These are phyloP conservation scores for Stomatorhinus ivindoensis DNA, from an alignment of 2,113 vertebrate genomes.

Conservation along the genomic window DNA sequence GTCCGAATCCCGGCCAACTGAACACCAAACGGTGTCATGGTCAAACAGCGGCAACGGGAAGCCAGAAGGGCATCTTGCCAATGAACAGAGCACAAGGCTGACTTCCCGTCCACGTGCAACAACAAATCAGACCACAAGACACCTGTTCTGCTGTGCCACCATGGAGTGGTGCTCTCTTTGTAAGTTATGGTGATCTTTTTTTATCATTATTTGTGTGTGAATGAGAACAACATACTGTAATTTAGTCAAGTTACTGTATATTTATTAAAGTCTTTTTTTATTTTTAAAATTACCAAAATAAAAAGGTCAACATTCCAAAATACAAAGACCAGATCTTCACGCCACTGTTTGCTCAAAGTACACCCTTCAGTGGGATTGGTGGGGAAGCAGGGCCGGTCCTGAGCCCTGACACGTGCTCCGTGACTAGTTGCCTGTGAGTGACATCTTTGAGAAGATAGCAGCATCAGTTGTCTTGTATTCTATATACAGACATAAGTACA, in stretches of 20 bases:
- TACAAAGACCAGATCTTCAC: slow-evolving; percentile 55
- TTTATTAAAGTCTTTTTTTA: slow-evolving; percentile 65
- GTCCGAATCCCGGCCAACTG: not conserved
- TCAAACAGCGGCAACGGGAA: not conserved
- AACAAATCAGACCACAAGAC: slow-evolving; percentile 3
- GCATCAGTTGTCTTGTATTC: slow-evolving; percentile 31
- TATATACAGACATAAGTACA: slow-evolving; percentile 34
- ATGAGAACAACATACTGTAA: slow-evolving; percentile 34
- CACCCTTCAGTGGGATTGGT: not conserved
- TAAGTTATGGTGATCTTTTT: not conserved
- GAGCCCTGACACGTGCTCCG: slow-evolving; percentile 9
- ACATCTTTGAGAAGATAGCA: slow-evolving; percentile 57
- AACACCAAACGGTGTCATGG: not conserved
- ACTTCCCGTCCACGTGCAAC: too few relatives aligned
- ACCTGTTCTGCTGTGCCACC: not conserved
- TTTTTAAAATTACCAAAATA: slow-evolving; percentile 61
- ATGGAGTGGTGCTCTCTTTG: not conserved
- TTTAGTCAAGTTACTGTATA: slow-evolving; percentile 53
- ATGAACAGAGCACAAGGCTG: not conserved
- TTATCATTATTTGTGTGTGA: not conserved
- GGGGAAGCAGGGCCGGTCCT: not conserved
- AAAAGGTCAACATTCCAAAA: slow-evolving; percentile 66
- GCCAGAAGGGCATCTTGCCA: not conserved
- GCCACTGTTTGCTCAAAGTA: slow-evolving; percentile 39
- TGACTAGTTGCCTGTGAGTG: slow-evolving; percentile 52